A percentile compares a stretch with the other conserved stretches of the same genome.
These are phyloP conservation scores for Parazoanthus darwini DNA, from an alignment of 92 coral and sea anemone species.

Conservation along the genomic window DNA sequence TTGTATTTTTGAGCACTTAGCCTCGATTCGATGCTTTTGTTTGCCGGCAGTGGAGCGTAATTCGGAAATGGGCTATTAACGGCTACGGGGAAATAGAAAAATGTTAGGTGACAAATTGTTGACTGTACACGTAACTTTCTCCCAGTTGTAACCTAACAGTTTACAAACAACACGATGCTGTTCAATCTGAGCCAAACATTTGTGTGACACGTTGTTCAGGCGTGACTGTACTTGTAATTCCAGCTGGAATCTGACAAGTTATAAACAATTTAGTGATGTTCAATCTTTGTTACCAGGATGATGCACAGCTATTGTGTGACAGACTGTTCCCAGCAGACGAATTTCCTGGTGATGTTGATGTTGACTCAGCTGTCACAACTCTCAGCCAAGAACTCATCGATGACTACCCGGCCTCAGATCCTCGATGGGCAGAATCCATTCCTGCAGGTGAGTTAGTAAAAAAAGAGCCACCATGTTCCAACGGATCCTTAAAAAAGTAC, in stretches of 20 bases:
- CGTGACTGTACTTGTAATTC: background rate
- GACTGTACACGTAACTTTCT: background rate
- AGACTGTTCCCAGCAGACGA: constrained; percentile 57
- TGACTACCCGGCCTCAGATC: constrained; percentile 98
- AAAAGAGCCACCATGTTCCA: too few species aligned
- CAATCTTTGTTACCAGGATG: constrained; percentile 56
- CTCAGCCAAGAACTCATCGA: constrained; percentile 92
- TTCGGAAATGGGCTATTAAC: too few species aligned
- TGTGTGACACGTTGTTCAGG: background rate
- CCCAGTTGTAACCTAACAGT: background rate
- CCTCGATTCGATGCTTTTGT: too few species aligned
- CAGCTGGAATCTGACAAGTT: background rate
- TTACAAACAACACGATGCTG: background rate
- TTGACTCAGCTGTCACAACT: constrained; percentile 74
- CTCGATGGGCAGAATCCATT: constrained; percentile 98
- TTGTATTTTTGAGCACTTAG: too few species aligned
- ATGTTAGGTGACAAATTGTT: too few species aligned
- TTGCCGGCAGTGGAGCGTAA: too few species aligned
- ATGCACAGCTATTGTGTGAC: constrained; percentile 72
- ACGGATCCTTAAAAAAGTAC: too few species aligned
- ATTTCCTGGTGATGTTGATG: constrained; percentile 45
- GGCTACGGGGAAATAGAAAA: too few species aligned
- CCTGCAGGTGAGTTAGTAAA: constrained; percentile 75
- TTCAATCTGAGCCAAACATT: background rate
- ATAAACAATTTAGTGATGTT: background rate